These are phyloP conservation scores for Halcyon leucocephala DNA, from an alignment of 2,797 vertebrate species.

Conservation along the genomic window DNA sequence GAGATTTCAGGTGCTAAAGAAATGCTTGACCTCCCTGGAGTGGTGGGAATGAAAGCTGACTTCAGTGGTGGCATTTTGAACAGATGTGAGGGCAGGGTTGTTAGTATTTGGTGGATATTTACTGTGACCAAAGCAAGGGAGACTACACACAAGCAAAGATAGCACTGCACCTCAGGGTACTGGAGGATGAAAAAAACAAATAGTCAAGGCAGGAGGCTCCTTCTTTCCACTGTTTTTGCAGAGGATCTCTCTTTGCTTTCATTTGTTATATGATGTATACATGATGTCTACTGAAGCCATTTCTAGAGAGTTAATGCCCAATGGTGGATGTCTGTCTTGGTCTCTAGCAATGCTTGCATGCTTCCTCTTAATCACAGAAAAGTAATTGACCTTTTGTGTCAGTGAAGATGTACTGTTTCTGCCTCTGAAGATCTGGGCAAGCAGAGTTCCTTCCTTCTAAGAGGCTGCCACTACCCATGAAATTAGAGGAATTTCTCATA, in stretches of 20 bases:
- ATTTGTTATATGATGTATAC: not conserved
- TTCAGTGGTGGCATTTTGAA: not conserved
- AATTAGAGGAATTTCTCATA: not conserved
- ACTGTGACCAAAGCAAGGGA: not conserved
- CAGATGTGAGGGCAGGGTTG: not conserved
- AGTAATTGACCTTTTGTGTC: not conserved
- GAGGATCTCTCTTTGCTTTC: not conserved
- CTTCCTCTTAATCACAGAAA: not conserved
- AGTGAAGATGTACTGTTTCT: not conserved
- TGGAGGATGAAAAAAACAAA: not conserved
- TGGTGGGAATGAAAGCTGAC: not conserved
- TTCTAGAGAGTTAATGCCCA: not conserved
- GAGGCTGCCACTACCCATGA: not conserved
- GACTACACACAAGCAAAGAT: not conserved
- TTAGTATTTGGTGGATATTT: not conserved
- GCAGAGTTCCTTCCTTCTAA: not conserved
- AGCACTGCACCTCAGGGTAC: accelerated
- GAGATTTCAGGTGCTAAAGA: not conserved
- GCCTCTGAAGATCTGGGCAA: not conserved
- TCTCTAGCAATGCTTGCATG: not conserved
- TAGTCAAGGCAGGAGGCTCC: not conserved
- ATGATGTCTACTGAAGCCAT: not conserved
- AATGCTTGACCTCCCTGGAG: not conserved
- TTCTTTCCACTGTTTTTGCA: not conserved
- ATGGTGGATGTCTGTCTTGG: not conserved